Conservation (phyloP, 2,888 invertebrate species). For the Tiliacea citrago region DNA sequence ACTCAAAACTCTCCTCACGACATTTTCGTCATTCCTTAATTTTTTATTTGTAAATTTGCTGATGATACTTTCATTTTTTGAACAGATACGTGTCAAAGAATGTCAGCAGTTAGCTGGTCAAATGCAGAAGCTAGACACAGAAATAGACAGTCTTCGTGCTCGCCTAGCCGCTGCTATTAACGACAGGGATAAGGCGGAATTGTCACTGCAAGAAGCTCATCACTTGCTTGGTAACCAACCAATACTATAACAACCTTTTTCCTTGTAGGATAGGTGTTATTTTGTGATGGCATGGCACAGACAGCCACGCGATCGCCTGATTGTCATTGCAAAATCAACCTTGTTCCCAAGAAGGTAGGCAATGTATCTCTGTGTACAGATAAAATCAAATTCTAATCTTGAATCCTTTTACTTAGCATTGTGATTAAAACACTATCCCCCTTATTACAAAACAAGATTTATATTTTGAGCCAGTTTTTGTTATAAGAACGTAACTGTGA, state of each 20-base stretch:
- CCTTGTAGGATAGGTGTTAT: background rate
- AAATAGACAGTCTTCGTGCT: constrained; percentile 89
- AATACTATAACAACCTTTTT: background rate
- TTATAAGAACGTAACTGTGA: no score
- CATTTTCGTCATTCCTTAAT: no score
- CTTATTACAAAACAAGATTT: no score
- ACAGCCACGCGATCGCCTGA: background rate
- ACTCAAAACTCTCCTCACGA: no score
- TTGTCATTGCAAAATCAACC: constrained; percentile 1
- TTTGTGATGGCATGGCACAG: background rate
- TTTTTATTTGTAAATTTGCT: background rate
- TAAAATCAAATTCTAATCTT: background rate
- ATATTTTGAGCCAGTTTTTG: no score
- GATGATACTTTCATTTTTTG: constrained; percentile 5
- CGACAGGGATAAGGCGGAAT: constrained; percentile 91
- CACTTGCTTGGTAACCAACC: constrained; percentile 89
- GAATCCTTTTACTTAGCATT: background rate
- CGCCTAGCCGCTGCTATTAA: constrained; percentile 90
- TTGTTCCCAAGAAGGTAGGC: background rate
- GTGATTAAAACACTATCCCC: background rate
- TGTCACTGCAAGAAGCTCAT: constrained; percentile 91
- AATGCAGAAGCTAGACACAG: constrained; percentile 81
- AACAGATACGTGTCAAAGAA: constrained; percentile 87
- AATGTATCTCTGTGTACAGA: background rate
- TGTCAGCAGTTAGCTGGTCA: constrained; percentile 84